Evolutionary conservation across 2,797 vertebrate species (phyloP), one percentile per base, ranked within the genome.

Genomic region (Iguana delicatissima): DNA sequence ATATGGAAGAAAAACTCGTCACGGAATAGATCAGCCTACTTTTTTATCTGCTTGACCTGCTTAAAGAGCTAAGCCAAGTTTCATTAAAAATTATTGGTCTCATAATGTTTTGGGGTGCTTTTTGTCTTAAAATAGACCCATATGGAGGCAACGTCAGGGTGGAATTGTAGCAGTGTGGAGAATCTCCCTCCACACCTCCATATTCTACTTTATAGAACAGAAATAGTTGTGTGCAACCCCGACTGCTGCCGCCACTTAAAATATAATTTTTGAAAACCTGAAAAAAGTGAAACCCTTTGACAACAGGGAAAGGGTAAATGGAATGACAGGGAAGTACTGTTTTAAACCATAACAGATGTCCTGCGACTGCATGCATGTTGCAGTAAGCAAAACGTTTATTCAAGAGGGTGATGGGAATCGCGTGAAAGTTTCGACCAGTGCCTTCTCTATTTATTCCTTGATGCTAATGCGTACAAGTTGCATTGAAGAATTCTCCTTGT

Each of bases 31-130:
- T 59, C n/a, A 0, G 0, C 84, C 92, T 92, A 95, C 90, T 91
- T 96, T 46, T 96, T 96, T 96, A 96, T 97, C 96, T 96, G 62
- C 69, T 93, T 92, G 96, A 96, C 95, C 96, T 95, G 93, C 89
- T 95, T 91, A 87, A 94, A 94, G 89, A 96, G 90, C 94, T 90
- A 95, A 95, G 96, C 95, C 96, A 96, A 97, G 93, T 97, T 97
- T 97, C 97, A 97, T 97, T 97, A 96, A 97, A 97, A 96, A 96
- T 97, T 97, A 97, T 97, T 96, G 93, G 96, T 93, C 96, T 97
- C 95, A 93, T 97, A 97, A 97, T 89, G 64, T 93, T 93, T 93
- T 42, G 24, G 29, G 26, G 92, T 91, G 91, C 55, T n/a, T 84
- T 80, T 42, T 80, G 59, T 52, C 57, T 94, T 92, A 95, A 94